phyloP scores from a whole-genome alignment of 2,113 vertebrate species.

The Bubo blakistoni region DNA sequence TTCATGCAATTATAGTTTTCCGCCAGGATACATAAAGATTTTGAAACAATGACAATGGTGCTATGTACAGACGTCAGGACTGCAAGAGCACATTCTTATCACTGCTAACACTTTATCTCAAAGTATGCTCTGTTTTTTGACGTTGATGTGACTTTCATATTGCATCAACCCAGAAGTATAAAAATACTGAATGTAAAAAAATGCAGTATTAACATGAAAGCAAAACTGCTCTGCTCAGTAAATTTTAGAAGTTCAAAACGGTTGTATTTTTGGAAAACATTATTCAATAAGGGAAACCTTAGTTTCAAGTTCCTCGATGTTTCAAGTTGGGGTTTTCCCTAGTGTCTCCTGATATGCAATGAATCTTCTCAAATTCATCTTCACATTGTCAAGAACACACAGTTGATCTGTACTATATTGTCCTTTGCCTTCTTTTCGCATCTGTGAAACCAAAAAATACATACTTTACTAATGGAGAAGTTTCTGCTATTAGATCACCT shows the following conservation, averaged over 20 bases:
- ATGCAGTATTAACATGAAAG: not conserved
- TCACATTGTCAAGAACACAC: slow-evolving; percentile 93
- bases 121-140: not conserved
- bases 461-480: not conserved
- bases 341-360: slow-evolving; percentile 88
- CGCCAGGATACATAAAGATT: not conserved
- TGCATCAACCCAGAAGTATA: slow-evolving; percentile 32
- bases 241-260: not conserved
- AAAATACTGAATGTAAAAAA: slow-evolving; percentile 22
- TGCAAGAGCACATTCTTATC: not conserved
- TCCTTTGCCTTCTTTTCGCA: slow-evolving; percentile 89
- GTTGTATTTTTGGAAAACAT: slow-evolving; percentile 30
- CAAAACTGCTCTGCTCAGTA: not conserved
- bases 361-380: slow-evolving; percentile 92
- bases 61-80: not conserved
- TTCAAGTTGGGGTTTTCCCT: slow-evolving; percentile 73
- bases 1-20: not conserved
- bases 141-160: not conserved
- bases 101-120: not conserved
- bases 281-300: slow-evolving; percentile 43
- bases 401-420: slow-evolving; percentile 87
- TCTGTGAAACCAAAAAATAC: slow-evolving; percentile 69
- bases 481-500: not conserved
- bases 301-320: not conserved
- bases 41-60: not conserved